Base-by-base conservation (phyloP, 2,888 invertebrate species). In the Mimas tiliae region DNA sequence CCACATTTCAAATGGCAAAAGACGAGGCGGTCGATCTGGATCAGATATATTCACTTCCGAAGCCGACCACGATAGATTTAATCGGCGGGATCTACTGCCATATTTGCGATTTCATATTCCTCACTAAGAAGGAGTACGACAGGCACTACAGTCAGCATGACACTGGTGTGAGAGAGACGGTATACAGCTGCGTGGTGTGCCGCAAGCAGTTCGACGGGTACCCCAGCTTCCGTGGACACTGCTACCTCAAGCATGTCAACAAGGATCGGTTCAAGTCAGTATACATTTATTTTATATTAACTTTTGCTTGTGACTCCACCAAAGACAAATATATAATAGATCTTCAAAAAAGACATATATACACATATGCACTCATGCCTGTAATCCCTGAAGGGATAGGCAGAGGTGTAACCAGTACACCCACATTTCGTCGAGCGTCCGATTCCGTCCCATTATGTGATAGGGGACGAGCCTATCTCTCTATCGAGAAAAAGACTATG, bases 101-200 rank as follows among this genome's bases (percentile, higher is more conserved):
- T 77, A 89, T 94, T 80, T 95, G 95, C 78, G 88, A 91, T 70
- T 77, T 84, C 70, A 93, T 89, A 67, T 94, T 92, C 76, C 83
- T 88, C 51, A 93, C 90, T 71, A 94, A 94, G 78, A 89, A 90
- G 66, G 90, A 93, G 63, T 95, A 91, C 79, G 95, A 95, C 70
- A 84, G 77, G 53, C 95, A 95, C 77, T 95, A 94, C 73, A 70
- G 75, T n/a, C 80, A 85, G 67, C 90, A 91, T 69, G 89, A 93
- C 8, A 71, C 74, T 38, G 79, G 77, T 27, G 75, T 68, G 9
- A 71, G 75, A 16, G 82, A 83, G 4, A 85, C 90, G 52, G 85
- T 93, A 21, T 95, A 95, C 81, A 94, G 94, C 8, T 95, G 95
- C 79, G 93, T 95, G 8, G 89, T 90, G 69, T 95, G 95, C 79